A percentile compares a stretch with the other conserved stretches of the same genome.
Conservation (phyloP, 2,113 vertebrate genomes). For the Alethe diademata region DNA sequence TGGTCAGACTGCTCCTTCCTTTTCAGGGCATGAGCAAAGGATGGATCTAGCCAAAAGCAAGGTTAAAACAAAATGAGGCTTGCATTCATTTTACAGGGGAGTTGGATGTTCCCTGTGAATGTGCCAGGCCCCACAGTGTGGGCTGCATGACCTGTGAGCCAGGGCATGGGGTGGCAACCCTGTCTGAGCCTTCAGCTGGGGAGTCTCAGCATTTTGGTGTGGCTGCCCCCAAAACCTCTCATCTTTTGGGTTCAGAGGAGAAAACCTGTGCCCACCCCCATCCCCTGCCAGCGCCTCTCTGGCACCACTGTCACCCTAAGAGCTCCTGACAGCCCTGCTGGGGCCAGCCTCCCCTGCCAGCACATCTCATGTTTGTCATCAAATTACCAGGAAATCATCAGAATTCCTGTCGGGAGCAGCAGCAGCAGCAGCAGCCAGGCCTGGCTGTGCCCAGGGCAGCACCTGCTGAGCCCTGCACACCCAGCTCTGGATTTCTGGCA, state of each 20-base stretch:
- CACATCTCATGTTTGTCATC: background rate
- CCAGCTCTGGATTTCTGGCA: accelerated
- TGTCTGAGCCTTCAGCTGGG: background rate
- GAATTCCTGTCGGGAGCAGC: background rate
- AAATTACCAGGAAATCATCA: background rate
- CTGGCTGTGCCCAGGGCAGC: background rate
- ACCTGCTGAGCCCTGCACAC: background rate
- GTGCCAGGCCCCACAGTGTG: background rate
- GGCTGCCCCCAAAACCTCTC: background rate
- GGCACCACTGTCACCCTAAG: background rate
- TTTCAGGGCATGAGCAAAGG: background rate
- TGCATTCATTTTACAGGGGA: background rate
- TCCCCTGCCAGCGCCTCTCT: accelerated
- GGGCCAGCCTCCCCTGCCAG: background rate
- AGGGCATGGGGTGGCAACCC: background rate
- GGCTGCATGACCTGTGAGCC: accelerated
- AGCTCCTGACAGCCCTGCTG: background rate
- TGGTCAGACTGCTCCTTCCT: background rate
- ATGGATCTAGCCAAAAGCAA: background rate
- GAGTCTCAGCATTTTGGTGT: background rate
- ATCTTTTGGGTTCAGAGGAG: background rate
- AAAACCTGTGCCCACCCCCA: background rate
- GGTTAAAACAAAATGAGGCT: background rate
- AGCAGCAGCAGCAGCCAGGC: background rate
- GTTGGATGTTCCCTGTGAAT: background rate